Evolutionary conservation across 2,797 vertebrate genomes (phyloP).

Genomic region (Oophaga sylvatica): DNA sequence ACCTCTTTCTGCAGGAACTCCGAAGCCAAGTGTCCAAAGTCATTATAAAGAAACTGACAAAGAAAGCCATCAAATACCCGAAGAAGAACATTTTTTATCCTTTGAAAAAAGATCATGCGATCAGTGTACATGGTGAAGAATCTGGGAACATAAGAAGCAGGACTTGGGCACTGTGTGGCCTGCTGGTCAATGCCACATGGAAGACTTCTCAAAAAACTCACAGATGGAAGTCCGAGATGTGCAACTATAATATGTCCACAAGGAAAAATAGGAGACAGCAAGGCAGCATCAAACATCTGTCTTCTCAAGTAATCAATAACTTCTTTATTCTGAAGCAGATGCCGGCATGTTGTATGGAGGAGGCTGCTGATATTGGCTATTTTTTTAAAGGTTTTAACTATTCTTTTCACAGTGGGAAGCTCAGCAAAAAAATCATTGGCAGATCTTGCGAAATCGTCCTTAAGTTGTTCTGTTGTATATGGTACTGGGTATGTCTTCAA

Average conservation of each 20-base stretch:
- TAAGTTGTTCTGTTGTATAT: constrained; percentile 71
- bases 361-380: constrained; percentile 61
- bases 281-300: constrained; percentile 65
- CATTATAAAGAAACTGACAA: constrained; percentile 67
- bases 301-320: constrained; percentile 62
- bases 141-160: constrained; percentile 68
- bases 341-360: constrained; percentile 64
- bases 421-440: constrained; percentile 51
- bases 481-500: constrained; percentile 70
- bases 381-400: fast-evolving
- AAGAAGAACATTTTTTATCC: constrained; percentile 65
- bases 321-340: constrained; percentile 64
- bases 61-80: constrained; percentile 61
- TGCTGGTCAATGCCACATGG: constrained; percentile 64
- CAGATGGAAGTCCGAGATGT: constrained; percentile 68
- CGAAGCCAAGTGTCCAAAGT: constrained; percentile 66
- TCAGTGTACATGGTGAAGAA: constrained; percentile 67
- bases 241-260: constrained; percentile 66
- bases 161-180: constrained; percentile 66
- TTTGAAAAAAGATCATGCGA: constrained; percentile 68
- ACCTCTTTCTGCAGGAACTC: constrained; percentile 67
- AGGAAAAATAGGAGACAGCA: constrained; percentile 68
- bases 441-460: constrained; percentile 44
- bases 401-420: constrained; percentile 43
- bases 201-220: constrained; percentile 66